A percentile compares a stretch with the other conserved stretches of the same genome.
Evolutionary conservation across 2,113 vertebrate species (phyloP).

Genomic region (Scopus umbretta): DNA sequence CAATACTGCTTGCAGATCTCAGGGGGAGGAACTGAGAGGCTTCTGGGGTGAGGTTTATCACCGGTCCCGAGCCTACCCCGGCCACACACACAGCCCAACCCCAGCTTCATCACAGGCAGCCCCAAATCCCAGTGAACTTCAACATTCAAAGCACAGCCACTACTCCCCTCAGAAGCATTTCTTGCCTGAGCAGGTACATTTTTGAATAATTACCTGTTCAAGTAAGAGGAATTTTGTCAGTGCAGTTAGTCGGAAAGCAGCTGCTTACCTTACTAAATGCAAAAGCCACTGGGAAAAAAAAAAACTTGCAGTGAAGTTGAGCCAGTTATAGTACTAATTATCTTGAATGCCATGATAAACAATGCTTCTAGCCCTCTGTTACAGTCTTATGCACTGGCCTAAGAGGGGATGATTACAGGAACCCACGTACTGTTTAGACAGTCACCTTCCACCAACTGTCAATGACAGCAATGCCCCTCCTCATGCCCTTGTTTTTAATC

Average conservation of each 20-base stretch:
- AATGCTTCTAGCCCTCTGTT: background rate
- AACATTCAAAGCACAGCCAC: background rate
- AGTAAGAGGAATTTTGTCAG: background rate
- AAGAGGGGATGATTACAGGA: background rate
- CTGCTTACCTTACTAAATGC: background rate
- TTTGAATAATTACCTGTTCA: background rate
- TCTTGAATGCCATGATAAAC: background rate
- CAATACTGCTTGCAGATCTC: background rate
- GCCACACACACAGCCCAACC: fast-evolving
- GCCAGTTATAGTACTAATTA: background rate
- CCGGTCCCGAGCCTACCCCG: fast-evolving
- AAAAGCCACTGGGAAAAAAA: background rate
- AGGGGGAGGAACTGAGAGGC: background rate
- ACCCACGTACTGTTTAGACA: background rate
- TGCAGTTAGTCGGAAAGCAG: background rate
- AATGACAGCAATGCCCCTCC: background rate
- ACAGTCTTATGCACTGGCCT: background rate
- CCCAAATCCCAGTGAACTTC: background rate
- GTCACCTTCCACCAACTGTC: background rate
- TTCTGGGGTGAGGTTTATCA: background rate
- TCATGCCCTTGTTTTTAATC: background rate
- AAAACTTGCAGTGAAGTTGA: background rate
- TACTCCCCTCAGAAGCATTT: background rate
- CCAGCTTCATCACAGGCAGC: background rate
- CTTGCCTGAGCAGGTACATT: background rate